Base-by-base conservation (phyloP, 2,888 invertebrate species). In the Epinotia ramella region DNA sequence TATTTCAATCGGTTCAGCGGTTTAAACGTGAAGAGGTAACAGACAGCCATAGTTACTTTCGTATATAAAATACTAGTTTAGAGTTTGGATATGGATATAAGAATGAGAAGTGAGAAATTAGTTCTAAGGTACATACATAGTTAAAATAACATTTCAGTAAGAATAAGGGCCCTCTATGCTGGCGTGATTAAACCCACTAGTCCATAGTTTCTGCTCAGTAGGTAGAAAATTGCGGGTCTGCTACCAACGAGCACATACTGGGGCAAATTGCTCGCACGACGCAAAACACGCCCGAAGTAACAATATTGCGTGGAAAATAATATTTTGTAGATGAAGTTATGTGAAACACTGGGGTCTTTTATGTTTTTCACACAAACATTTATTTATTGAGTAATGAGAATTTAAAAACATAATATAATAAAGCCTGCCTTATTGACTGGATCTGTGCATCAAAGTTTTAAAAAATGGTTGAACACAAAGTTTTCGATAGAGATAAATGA, bases 161-260 rank as follows among this genome's bases (percentile, higher is more conserved):
- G 33, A 56, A 33, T 56, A 67, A 67, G 28, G 11, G 7, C 44
- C 56, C 16, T 13, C 64, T 67, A 4, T 24, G 44, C 44, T 57
- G 40, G 57, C 40, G 59, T 59, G 24, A 44, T 59, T 59, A 59
- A 69, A 28, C 46, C 7, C 59, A 60, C 24, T 60, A 16, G 59
- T 12, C 69, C 44, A 69, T 69, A 69, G 28, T 69, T 69, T 69
- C 69, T 7, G 46, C 69, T n/a, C 69, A 69, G 59, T 69, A 60
- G 69, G 69, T 69, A 69, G 69, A 69, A 60, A 69, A 69, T 69
- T n/a, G 46, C 59, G 69, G 59, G 24, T 60, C 57, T 28, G 69
- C 46, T 59, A 60, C 46, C 46, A 69, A 46, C 24, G 24, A 60
- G 68, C 44, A 46, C 46, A 65, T n/a, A 24, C 59, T 28, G 28